A percentile compares a stretch with the other conserved stretches of the same genome.
Conservation (phyloP, 2,113 vertebrate species). For the Psophia crepitans region DNA sequence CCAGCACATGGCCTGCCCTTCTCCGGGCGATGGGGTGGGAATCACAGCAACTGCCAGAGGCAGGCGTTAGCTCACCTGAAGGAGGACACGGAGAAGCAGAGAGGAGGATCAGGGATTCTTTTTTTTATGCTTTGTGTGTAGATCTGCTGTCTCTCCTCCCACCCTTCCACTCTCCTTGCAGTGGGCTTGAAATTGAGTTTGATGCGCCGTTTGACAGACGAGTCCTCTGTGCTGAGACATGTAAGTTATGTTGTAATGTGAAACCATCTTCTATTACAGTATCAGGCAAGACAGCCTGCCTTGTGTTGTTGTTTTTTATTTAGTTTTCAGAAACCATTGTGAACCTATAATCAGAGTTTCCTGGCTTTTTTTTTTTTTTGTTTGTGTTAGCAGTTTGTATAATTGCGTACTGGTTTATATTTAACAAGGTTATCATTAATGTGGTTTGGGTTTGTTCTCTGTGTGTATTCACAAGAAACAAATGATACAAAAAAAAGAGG, state of each 20-base stretch:
- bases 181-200: not conserved
- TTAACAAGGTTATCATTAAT: conserved; percentile 68
- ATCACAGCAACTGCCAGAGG: not conserved
- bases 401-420: conserved; percentile 62
- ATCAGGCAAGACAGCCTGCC: not conserved
- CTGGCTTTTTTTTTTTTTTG: conserved; percentile 9
- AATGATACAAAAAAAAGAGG: not conserved
- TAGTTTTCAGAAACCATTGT: conserved; percentile 47
- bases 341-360: conserved; percentile 30
- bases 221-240: not conserved
- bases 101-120: not conserved
- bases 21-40: fast-evolving
- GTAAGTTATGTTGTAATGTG: not conserved
- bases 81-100: not conserved
- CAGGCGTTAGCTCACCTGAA: not conserved
- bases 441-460: conserved; percentile 54
- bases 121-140: not conserved
- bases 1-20: not conserved
- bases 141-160: not conserved
- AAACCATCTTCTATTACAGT: not conserved
- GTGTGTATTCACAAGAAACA: conserved; percentile 16
- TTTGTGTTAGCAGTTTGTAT: conserved; percentile 65
- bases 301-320: conserved; percentile 60
- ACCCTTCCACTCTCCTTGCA: not conserved
- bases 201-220: not conserved